A percentile compares a stretch with the other conserved stretches of the same genome.
phyloP scores from a whole-genome alignment of 1,140 invertebrate species.

The Bombus impatiens region DNA sequence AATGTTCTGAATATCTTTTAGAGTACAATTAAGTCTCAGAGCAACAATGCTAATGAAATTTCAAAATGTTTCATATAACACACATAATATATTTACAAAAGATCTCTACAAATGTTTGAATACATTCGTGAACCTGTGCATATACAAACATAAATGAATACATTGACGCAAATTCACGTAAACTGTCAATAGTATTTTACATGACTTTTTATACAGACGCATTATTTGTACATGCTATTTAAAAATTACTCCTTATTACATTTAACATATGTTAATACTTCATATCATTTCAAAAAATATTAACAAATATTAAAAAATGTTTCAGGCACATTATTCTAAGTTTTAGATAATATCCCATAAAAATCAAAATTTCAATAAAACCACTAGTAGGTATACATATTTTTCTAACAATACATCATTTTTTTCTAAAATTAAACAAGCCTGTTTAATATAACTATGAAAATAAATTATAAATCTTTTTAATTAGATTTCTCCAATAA shows the following conservation, averaged over 20 bases:
- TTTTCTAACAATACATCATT: neutral
- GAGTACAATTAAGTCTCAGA: too few relatives aligned
- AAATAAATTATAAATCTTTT: neutral
- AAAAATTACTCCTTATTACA: neutral
- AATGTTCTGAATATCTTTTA: too few relatives aligned
- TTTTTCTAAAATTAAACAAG: neutral
- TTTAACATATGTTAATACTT: neutral
- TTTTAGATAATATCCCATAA: neutral
- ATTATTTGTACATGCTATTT: constrained; percentile 26
- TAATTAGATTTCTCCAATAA: neutral
- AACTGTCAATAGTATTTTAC: constrained; percentile 19
- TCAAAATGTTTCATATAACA: too few relatives aligned
- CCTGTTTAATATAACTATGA: neutral
- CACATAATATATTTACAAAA: too few relatives aligned
- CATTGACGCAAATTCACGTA: constrained; percentile 16
- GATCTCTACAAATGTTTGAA: too few relatives aligned
- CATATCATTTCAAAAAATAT: neutral
- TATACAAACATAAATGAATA: constrained; percentile 37
- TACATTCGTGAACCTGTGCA: neutral
- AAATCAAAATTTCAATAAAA: constrained; percentile 23
- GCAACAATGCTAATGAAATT: too few relatives aligned
- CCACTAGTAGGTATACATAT: neutral
- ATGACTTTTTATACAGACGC: constrained; percentile 6
- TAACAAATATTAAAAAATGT: constrained; percentile 6
- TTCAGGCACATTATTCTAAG: neutral